A percentile compares a stretch with the other conserved stretches of the same genome.
Conservation (phyloP, 2,888 invertebrate species). For the Oligia fasciuncula region DNA sequence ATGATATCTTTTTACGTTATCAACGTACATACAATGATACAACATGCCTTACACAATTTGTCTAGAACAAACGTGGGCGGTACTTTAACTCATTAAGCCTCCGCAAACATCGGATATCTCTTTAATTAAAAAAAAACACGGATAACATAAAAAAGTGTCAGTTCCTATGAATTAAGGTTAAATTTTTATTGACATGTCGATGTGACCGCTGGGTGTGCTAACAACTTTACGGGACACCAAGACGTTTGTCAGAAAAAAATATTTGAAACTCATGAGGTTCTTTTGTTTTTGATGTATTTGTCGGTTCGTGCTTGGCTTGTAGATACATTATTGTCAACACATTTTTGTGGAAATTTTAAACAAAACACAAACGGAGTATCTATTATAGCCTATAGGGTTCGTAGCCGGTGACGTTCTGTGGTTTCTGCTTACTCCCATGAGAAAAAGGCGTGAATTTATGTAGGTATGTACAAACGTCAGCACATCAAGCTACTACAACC, state of each 20-base stretch:
- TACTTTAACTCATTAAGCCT: constrained; percentile 68
- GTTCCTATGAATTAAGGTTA: constrained; percentile 75
- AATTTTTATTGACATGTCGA: constrained; percentile 72
- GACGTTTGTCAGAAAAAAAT: constrained; percentile 60
- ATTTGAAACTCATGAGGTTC: constrained; percentile 36
- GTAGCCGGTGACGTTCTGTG: neutral
- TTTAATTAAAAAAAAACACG: constrained; percentile 75
- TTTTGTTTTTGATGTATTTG: constrained; percentile 36
- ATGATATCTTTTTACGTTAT: constrained; percentile 69
- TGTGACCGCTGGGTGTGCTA: constrained; percentile 71
- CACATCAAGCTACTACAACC: too few relatives aligned
- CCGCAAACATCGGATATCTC: constrained; percentile 66
- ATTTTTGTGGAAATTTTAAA: neutral
- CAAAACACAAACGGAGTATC: neutral
- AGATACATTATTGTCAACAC: constrained; percentile 3
- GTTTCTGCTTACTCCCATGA: too few relatives aligned
- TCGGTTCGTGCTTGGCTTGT: neutral
- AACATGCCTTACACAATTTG: constrained; percentile 68
- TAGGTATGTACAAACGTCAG: too few relatives aligned
- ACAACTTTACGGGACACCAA: constrained; percentile 67
- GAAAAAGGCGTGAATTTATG: too few relatives aligned
- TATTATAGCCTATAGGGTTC: neutral
- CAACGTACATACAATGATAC: constrained; percentile 55
- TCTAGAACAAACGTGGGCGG: constrained; percentile 71
- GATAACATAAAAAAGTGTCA: constrained; percentile 73